Base-by-base conservation (phyloP, 1,140 invertebrate species). In the Temnothorax nylanderi region DNA sequence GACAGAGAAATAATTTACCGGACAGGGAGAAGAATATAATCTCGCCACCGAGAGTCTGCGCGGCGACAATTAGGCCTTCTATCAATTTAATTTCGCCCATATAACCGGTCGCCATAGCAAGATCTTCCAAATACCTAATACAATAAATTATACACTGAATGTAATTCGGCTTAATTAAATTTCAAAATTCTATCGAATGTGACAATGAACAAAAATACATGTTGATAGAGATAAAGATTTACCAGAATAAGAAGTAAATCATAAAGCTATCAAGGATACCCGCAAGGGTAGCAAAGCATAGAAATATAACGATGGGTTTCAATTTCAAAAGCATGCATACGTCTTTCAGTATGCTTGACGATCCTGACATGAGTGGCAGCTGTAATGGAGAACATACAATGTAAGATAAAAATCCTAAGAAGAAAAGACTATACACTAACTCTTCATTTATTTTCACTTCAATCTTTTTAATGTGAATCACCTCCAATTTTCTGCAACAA, bases 201-300 rank as follows among this genome's bases (percentile, higher is more conserved):
- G 2, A 49, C 21, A 13, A 49, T 26, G 21, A 69, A n/a, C 6
- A 4, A 11, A 37, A 47, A 60, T 47, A 32, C 0, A 49, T 51
- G 4, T 76, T 5, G 11, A 64, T 47, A n/a, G 11, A 76, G 16
- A 37, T 5, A 58, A 62, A 56, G 58, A 94, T 93, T 95, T 95
- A 97, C 97, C 97, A 98, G 91, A 98, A 97, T 93, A 98, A 96
- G 91, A 97, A 98, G 90, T 97, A 98, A 51, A 98, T 97, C 21
- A 98, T 96, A 92, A 98, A 98, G 77, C 97, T 97, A 91, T 98
- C 97, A 51, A 97, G 95, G 16, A 97, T 97, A 8, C 97, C 97
- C 8, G 96, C 97, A 2, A 97, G 95, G 1, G 97, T 96, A 1
- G 97, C 97, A 91, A 97, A 98, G 0, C 95, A 90, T 41, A 98